These are phyloP conservation scores for Nomada flava DNA, from an alignment of 2,888 invertebrate species.

Conservation along the genomic window DNA sequence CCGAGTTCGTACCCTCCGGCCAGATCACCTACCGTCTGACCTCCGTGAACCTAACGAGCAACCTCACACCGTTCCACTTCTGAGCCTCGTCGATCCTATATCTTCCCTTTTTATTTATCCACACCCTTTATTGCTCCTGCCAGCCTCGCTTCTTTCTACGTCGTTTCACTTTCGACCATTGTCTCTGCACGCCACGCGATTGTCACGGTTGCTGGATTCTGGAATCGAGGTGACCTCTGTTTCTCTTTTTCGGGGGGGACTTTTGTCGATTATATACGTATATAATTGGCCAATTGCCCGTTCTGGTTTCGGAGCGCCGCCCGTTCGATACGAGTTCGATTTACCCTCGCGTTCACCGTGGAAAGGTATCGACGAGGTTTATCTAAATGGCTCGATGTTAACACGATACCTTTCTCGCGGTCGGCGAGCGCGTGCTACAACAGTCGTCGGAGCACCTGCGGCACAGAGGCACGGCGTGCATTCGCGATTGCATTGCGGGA, in stretches of 20 bases:
- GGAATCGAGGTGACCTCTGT: neutral
- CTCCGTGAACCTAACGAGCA: slow-evolving; percentile 79
- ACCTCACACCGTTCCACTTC: slow-evolving; percentile 68
- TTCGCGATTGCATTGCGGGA: slow-evolving; percentile 62
- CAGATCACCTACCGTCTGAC: slow-evolving; percentile 82
- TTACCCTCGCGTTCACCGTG: neutral
- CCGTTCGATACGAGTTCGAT: neutral
- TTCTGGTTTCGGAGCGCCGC: too few species aligned
- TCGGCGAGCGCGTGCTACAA: slow-evolving; percentile 19
- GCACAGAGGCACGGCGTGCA: slow-evolving; percentile 53
- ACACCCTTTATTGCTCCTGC: neutral
- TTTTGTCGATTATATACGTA: too few species aligned
- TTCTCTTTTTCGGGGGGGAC: neutral
- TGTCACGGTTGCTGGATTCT: neutral
- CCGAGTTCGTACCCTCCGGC: slow-evolving; percentile 74
- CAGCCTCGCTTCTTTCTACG: neutral
- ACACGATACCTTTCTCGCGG: slow-evolving; percentile 7
- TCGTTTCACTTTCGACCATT: neutral
- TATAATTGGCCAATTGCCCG: too few species aligned
- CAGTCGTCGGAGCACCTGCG: slow-evolving; percentile 56
- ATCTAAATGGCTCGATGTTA: slow-evolving; percentile 2
- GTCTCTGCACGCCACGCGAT: slow-evolving; percentile 8
- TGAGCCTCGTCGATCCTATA: slow-evolving; percentile 2
- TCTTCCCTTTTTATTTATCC: neutral
- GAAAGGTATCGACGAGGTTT: neutral